phyloP scores from a whole-genome alignment of 2,888 invertebrate species.

The Aspidiotus rigidus region DNA sequence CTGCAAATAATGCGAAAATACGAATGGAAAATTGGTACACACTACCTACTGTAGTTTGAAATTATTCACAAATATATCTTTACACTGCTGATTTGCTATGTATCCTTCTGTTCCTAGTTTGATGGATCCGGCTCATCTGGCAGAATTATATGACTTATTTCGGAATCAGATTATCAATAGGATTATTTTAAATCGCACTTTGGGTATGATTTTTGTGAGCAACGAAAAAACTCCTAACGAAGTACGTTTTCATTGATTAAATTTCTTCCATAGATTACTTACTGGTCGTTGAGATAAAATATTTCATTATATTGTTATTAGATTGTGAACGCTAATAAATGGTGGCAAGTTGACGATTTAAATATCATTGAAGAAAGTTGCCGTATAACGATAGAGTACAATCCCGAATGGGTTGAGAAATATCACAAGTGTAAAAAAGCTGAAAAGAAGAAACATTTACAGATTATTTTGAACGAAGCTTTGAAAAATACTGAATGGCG shows the following conservation, averaged over 20 bases:
- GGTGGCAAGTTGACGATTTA: conserved; percentile 50
- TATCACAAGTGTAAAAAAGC: conserved; percentile 16
- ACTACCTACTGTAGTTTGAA: conserved; percentile 12
- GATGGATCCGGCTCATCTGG: conserved; percentile 49
- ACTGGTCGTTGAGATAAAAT: conserved; percentile 14
- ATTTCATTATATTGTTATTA: conserved; percentile 39
- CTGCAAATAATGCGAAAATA: conserved; percentile 56
- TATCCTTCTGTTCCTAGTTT: conserved; percentile 46
- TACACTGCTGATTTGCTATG: neutral
- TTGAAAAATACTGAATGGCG: conserved; percentile 10
- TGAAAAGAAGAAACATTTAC: neutral
- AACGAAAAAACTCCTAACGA: conserved; percentile 43
- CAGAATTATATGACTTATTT: conserved; percentile 55
- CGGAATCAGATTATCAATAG: conserved; percentile 54
- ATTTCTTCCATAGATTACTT: neutral
- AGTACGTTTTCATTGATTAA: conserved; percentile 41
- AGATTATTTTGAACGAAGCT: conserved; percentile 7
- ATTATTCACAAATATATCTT: conserved; percentile 14
- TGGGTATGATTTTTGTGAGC: conserved; percentile 46
- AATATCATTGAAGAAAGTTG: conserved; percentile 21
- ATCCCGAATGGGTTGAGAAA: conserved; percentile 13
- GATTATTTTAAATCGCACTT: conserved; percentile 48
- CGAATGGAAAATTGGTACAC: conserved; percentile 52
- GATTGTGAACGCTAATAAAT: conserved; percentile 56
- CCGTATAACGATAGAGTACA: conserved; percentile 2